Base-by-base conservation (phyloP, 2,113 vertebrate species). In the Brienomyrus brachyistius region DNA sequence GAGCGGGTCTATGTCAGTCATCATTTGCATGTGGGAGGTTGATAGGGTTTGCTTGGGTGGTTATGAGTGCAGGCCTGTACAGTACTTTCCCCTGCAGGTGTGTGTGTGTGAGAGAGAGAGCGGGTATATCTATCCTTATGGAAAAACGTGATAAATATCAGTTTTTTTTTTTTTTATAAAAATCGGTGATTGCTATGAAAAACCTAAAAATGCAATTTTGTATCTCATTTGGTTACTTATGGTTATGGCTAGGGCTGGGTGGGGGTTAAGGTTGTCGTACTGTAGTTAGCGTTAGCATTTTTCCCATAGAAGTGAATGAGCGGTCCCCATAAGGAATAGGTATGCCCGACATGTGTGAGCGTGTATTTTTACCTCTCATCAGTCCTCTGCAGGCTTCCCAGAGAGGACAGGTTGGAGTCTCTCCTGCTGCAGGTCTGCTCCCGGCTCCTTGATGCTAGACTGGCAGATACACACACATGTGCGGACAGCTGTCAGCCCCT, bases 291-390 rank as follows among this genome's bases (percentile, higher is more conserved):
- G 19, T 5, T 21, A 5, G 54, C 54, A 56, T 56, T 56, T 56
- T 21, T 21, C 19, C 19, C 54, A 21, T 56, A 21, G 54, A 56
- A 56, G 54, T 56, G 54, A 56, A 56, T 21, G 54, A 7, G 54
- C 5, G 5, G 52, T 56, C 19, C 19, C 19, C 54, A 56, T 23
- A 56, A 56, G 54, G 19, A 56, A 56, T 2, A 56, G 5, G 54
- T 56, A 56, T 56, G 21, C 54, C 54, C 5, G 19, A 56, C 54
- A 21, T 56, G 54, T 21, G 56, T 62, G 56, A 62, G 56, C 27
- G 10, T 70, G 43, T 31, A 48, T 48, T 80, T 21, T 9, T 52
- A 92, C 91, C 91, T 91, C 52, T 91, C 88, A 13, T 89, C 90
- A 2, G 87, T 83, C 74, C 50, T 80, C 35, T 86, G 90, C 59